Base-by-base conservation (phyloP, 1,140 invertebrate species). In the Drosophila micromelanica region DNA sequence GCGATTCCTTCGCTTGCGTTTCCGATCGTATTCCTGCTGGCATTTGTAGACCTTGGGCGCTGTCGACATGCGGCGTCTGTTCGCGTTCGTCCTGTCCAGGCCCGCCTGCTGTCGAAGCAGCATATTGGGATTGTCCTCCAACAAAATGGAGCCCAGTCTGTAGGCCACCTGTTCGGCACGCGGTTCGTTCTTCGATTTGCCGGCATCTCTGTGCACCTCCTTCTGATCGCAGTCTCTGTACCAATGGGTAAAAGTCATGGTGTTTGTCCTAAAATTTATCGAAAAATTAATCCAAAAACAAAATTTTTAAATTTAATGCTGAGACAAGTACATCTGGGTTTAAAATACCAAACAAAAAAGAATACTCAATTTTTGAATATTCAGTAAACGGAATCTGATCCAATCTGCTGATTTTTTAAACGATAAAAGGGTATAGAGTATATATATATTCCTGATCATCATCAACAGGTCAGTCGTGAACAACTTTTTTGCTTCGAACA, bases 81-180 rank as follows among this genome's bases (percentile, higher is more conserved):
- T 0, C 0, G 11, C 5, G n/a, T 32, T 71, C 11, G 17, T 68
- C 0, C 48, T 67, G 15, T 76, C 80, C 15, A 59, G 13, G 2
- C 82, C 82, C 0, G 82, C 82, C 37, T 48, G 67, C 38, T 78
- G 86, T 0, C 82, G 70, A 1, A 20, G 35, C 5, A 35, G 38
- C 6, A 12, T 42, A 2, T 65, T 59, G 2, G 37, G 7, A 0
- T 60, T 48, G 1, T 35, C 17, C 48, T 86, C 81, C 12, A 42
- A 27, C 5, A 86, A 7, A 1, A 63, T 64, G 0, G 55, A 52
- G n/a, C 17, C 27, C 2, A 86, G 11, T 2, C 40, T 43, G 7
- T 2, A 5, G 8, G 51, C 71, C 56, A 87, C n/a, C 1, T 43
- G 40, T 13, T 78, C 52, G 3, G 54, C 59, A 4, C 62, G 55